Percentiles rank a stretch among this genome's conserved stretches.
Evolutionary conservation across 2,797 vertebrate species (phyloP).

Genomic region (Ceryle rudis): DNA sequence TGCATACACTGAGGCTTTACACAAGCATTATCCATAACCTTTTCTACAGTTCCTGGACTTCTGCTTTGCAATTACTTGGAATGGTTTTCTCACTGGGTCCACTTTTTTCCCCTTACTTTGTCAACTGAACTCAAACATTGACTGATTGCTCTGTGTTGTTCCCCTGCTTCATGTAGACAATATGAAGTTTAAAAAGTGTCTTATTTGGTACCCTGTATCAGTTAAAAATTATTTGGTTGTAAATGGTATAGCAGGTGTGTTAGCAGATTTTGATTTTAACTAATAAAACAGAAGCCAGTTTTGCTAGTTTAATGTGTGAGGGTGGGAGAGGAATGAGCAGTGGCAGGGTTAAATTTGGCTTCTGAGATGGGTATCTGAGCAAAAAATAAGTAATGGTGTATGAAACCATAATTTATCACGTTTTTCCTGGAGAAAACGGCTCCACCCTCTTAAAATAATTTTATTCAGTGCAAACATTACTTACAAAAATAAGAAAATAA

Average conservation of each 20-base stretch:
- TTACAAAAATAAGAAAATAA: background rate
- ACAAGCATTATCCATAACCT: background rate
- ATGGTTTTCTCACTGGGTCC: background rate
- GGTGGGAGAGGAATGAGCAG: background rate
- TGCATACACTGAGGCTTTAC: background rate
- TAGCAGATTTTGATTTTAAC: background rate
- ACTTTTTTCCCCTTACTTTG: background rate
- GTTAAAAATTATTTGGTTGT: background rate
- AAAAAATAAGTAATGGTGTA: background rate
- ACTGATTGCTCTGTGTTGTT: background rate
- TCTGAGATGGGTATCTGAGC: background rate
- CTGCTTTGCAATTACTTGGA: background rate
- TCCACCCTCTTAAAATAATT: background rate
- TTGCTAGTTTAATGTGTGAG: background rate
- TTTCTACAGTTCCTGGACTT: background rate
- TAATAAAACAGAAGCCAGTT: background rate
- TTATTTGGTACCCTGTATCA: background rate
- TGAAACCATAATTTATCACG: background rate
- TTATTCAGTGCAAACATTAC: background rate
- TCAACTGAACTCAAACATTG: background rate
- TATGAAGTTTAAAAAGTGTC: background rate
- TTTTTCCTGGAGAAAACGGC: background rate
- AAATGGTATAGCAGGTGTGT: background rate
- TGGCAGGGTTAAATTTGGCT: background rate
- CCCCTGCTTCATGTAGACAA: background rate